A percentile compares a stretch with the other conserved stretches of the same genome.
Evolutionary conservation across 2,888 invertebrate genomes (phyloP).

Genomic region (Suillia variegata): DNA sequence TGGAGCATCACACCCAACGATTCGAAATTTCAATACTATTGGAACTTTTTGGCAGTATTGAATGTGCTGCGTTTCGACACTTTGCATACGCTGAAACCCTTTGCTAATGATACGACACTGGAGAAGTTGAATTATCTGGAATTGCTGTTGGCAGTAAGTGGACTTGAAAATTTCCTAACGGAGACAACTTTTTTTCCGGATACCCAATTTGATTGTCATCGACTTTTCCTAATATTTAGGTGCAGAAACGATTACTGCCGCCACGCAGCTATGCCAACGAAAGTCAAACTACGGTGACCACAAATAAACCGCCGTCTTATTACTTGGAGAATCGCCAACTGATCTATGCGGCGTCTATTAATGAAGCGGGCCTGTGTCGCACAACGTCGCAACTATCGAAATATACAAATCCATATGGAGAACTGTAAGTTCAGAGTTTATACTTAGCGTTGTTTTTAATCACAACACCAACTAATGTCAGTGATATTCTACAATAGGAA

Average conservation of each 20-base stretch:
- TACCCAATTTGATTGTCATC: not conserved
- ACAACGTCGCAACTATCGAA: slow-evolving; percentile 43
- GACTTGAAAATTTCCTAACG: not conserved
- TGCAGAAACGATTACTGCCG: slow-evolving; percentile 30
- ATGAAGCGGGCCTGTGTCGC: slow-evolving; percentile 54
- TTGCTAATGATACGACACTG: slow-evolving; percentile 43
- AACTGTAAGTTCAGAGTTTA: slow-evolving; percentile 30
- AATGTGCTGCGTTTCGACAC: slow-evolving; percentile 40
- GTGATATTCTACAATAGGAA: slow-evolving; percentile 30
- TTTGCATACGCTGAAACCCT: slow-evolving; percentile 38
- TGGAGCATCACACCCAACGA: not conserved
- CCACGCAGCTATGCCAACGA: not conserved
- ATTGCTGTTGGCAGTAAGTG: slow-evolving; percentile 34
- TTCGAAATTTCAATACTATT: slow-evolving; percentile 30
- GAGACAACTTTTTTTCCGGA: not conserved
- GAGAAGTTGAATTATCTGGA: slow-evolving; percentile 37
- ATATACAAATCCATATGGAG: slow-evolving; percentile 47
- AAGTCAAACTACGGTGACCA: no score
- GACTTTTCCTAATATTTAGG: not conserved
- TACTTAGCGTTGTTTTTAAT: not conserved
- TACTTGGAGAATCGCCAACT: slow-evolving; percentile 7
- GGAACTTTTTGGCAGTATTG: slow-evolving; percentile 39
- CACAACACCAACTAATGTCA: not conserved
- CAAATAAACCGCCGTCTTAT: slow-evolving; percentile 2
- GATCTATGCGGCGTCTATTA: slow-evolving; percentile 43